These are phyloP conservation scores for Peromyscus attwateri DNA, from an alignment of 2,797 vertebrate genomes.

Conservation along the genomic window DNA sequence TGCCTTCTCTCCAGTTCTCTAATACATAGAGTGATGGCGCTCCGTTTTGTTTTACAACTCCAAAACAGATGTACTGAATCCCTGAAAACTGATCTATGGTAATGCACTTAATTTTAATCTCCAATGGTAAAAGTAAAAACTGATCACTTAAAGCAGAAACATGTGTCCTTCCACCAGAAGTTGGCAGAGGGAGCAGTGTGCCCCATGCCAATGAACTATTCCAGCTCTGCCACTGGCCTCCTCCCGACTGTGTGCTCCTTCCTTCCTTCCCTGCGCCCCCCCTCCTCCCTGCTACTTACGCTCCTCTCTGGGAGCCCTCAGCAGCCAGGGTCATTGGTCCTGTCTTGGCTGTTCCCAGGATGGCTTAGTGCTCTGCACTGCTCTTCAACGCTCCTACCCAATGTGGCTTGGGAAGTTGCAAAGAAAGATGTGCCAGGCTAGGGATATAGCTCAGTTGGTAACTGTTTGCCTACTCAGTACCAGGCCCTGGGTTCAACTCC, in stretches of 20 bases:
- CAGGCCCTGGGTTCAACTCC: neutral
- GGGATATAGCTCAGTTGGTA: neutral
- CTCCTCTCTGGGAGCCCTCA: neutral
- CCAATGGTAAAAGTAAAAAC: conserved; percentile 83
- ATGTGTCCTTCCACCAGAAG: conserved; percentile 84
- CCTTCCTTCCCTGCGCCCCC: neutral
- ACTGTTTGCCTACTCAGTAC: neutral
- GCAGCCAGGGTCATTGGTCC: neutral
- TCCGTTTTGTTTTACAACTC: conserved; percentile 91
- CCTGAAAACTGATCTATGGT: conserved; percentile 90
- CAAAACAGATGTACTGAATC: conserved; percentile 91
- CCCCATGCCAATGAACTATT: neutral
- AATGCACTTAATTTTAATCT: conserved; percentile 88
- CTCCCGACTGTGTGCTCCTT: neutral
- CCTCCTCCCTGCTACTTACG: neutral
- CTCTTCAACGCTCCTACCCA: neutral
- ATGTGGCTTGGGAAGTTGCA: neutral
- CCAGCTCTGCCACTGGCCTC: neutral
- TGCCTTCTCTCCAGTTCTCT: conserved; percentile 89
- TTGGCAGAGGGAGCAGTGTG: conserved; percentile 73
- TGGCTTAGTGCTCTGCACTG: neutral
- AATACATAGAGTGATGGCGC: conserved; percentile 90
- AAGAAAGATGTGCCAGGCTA: neutral
- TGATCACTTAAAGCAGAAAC: conserved; percentile 86
- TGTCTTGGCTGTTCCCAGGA: neutral